Base-by-base conservation (phyloP, 2,797 vertebrate genomes). In the Syncerus caffer region DNA sequence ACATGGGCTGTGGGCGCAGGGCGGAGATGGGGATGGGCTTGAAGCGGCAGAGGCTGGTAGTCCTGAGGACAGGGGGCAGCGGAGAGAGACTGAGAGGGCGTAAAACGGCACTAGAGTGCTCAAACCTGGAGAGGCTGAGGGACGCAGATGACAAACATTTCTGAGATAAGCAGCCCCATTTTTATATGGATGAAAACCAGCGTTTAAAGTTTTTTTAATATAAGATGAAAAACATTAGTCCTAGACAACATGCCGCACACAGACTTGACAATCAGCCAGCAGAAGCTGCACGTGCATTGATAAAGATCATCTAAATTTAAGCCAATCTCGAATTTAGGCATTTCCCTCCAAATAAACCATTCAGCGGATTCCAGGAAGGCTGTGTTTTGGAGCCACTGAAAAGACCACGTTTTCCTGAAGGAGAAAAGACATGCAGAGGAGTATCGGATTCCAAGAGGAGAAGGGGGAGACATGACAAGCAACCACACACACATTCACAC, bases 141-240 rank as follows among this genome's bases (percentile, higher is more conserved):
- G 55, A 45, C 1, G 9, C 25, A 7, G 19, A 57, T 25, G 10
- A 2, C 27, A n/a, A 27, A 57, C 7, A 29, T 19, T 90, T 95
- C 34, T 12, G 95, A 85, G 93, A 64, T 87, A 96, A 97, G 89
- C 42, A 16, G 96, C 57, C 42, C 27, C 90, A 34, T 96, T 90
- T 98, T 97, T 91, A 96, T 50, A 50, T 93, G 92, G 83, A 95
- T 57, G 62, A 97, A 93, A 87, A 7, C 27, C 16, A 86, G 29
- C 29, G 21, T 76, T 45, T 27, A 17, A 45, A 1, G 45, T 89
- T 96, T 96, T 96, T 90, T 74, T 45, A 55, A 60, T 85, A 60
- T 42, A 78, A 92, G 4, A 85, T 97, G 93, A 87, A 57, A 97
- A 31, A 88, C 89, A 96, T 94, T 31, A 67, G 55, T 84, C 47